Conservation (phyloP, 2,797 vertebrate species). For the Tragopan temminckii region DNA sequence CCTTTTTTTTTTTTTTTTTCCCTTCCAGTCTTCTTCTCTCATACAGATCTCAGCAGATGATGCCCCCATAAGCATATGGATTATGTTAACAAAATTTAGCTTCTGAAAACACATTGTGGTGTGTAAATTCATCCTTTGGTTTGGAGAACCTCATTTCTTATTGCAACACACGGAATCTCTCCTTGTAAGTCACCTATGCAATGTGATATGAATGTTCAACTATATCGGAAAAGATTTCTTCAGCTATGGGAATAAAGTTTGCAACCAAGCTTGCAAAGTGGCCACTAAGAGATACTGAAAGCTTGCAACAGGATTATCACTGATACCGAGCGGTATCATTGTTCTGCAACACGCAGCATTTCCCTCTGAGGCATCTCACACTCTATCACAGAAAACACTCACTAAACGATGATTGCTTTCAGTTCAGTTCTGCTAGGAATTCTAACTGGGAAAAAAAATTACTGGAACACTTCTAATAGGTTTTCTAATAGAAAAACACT, state of each 20-base stretch:
- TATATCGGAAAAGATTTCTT: background rate
- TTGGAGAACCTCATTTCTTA: background rate
- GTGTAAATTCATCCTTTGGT: background rate
- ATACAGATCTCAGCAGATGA: background rate
- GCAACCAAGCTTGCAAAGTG: background rate
- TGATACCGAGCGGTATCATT: background rate
- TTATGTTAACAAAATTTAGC: background rate
- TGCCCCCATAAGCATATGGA: background rate
- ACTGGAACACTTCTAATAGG: background rate
- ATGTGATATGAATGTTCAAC: background rate
- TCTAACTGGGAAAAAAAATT: background rate
- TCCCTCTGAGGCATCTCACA: constrained; percentile 37
- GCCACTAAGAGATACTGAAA: background rate
- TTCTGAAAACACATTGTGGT: background rate
- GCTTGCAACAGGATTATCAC: constrained; percentile 23
- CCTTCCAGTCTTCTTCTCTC: background rate
- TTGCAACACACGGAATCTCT: background rate
- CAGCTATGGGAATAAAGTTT: background rate
- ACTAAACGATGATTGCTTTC: constrained; percentile 43
- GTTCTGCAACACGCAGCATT: constrained; percentile 20
- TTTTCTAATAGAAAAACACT: constrained; percentile 49
- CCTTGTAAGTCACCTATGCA: background rate
- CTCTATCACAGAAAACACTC: background rate
- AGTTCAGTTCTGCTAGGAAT: constrained; percentile 23
- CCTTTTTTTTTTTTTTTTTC: background rate